Evolutionary conservation across 2,888 invertebrate genomes (phyloP), one percentile per base, ranked within the genome.

Genomic region (Pinctada fucata): DNA sequence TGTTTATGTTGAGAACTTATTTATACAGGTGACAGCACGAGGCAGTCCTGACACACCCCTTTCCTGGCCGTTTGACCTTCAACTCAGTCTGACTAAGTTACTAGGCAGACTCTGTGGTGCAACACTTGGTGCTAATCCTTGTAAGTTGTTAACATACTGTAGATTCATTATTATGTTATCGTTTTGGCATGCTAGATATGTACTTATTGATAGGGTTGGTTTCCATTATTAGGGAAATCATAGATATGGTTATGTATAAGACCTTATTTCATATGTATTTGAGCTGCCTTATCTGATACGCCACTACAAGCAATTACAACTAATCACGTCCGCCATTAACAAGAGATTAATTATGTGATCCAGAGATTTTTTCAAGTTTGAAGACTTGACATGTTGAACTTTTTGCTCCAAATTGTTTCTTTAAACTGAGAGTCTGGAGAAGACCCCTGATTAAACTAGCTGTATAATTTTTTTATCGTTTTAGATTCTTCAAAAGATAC

Each of bases 1-100:
- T 68, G 16, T 72, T 5, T 72, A 31, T 45, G 51, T 58, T 58
- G 31, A 31, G 31, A 31, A 31, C 31, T 31, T 68, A 45, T 68
- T 67, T 4, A 78, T 71, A 10, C 80, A 91, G 91, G 90, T 91
- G 72, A 90, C 90, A 6, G 92, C 92, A 2, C 85, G 89, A 78
- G 92, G 92, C 2, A 88, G 87, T 75, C 91, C 91, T 3, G 91
- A 92, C 68, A 83, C 89, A 51, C 89, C 90, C 2, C 79, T 91
- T 31, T 88, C 88, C 45, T 91, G 91, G 91, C 87, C 90, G 49
- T 91, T 89, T 86, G 92, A 92, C 81, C 86, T 91, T 6, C 89
- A 91, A 79, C 88, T 92, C 3, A 85, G 88, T 10, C 79, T 91
- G 31, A 84, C 89, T 52, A 90, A 90, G 79, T 83, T 92, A 58